Base-by-base conservation (phyloP, 2,113 vertebrate genomes). In the Calypte anna region DNA sequence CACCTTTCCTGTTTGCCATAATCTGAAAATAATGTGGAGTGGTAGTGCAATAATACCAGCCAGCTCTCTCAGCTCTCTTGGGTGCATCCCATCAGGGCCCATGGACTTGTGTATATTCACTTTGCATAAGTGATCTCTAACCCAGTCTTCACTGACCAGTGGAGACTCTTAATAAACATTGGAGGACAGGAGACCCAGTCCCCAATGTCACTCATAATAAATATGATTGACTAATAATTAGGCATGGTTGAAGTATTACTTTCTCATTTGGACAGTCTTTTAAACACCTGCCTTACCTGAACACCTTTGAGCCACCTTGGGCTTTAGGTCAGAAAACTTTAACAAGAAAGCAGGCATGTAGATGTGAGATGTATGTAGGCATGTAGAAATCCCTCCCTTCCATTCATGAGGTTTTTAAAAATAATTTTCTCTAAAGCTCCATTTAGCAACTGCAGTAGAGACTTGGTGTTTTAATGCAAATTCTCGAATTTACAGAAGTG, bases 401-500 rank as follows among this genome's bases (percentile, higher is more conserved):
- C 53, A 57, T 69, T 78, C 61, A 36, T 27, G 13, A 44, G 16
- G 5, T 33, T 90, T 90, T 82, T 59, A 16, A 44, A 72, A 92
- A 83, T 78, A 0, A 48, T 92, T 84, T 88, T 94, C 40, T 91
- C 62, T 58, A 58, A 81, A 82, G 27, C 77, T 33, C 78, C 73
- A 81, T 87, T 91, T 94, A 95, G 94, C 92, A 93, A 77, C 69
- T 0, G 1, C 63, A 72, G 91, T 23, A 92, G 58, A 87, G 81
- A 43, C 58, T 82, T 53, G 78, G 46, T 79, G 58, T 33, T 82
- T 95, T 92, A 38, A 87, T 89, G 89, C 38, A 86, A 87, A 94
- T 94, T 82, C 55, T 93, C 61, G n/a, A 87, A 94, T 92, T 84
- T 82, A 89, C 86, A 79, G 70, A 89, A 94, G 63, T 51, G 63